Conservation (phyloP, 2,797 vertebrate species). For the Takifugu rubripes region DNA sequence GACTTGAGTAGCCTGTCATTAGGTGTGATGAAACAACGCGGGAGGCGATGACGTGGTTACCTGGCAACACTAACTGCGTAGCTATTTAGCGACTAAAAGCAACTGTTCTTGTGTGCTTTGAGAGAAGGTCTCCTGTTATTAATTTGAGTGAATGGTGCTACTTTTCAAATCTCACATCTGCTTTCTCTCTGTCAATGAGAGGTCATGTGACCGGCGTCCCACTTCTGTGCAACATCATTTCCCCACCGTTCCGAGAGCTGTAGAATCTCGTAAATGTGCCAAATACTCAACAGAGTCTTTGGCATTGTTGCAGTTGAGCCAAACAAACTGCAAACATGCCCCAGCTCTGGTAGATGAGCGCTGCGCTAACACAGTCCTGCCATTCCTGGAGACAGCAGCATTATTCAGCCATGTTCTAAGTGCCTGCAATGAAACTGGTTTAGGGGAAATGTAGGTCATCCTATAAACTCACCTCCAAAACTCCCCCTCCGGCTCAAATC, state of each 20-base stretch:
- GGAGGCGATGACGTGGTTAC: conserved; percentile 69
- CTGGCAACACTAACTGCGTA: conserved; percentile 72
- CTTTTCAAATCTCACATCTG: conserved; percentile 48
- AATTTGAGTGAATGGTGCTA: conserved; percentile 57
- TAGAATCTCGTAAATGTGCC: too few relatives aligned
- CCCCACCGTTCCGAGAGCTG: too few relatives aligned
- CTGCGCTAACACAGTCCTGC: conserved; percentile 29
- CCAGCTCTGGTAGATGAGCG: too few relatives aligned
- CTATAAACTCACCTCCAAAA: conserved; percentile 45
- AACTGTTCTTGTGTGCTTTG: conserved; percentile 11
- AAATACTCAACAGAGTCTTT: too few relatives aligned
- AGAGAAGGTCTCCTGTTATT: conserved; percentile 41
- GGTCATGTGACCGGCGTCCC: too few relatives aligned
- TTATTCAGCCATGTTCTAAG: conserved; percentile 52
- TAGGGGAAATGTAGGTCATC: conserved; percentile 74
- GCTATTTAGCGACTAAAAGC: conserved; percentile 71
- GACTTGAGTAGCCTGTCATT: conserved; percentile 51
- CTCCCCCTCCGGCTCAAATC: conserved; percentile 59
- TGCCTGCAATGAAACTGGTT: conserved; percentile 52
- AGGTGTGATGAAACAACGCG: conserved; percentile 64
- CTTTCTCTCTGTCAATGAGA: background rate
- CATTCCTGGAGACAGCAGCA: conserved; percentile 49
- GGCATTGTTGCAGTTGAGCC: too few relatives aligned
- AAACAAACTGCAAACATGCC: too few relatives aligned
- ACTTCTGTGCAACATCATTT: too few relatives aligned